phyloP scores from a whole-genome alignment of 2,888 invertebrate genomes.

The Congeria kusceri region DNA sequence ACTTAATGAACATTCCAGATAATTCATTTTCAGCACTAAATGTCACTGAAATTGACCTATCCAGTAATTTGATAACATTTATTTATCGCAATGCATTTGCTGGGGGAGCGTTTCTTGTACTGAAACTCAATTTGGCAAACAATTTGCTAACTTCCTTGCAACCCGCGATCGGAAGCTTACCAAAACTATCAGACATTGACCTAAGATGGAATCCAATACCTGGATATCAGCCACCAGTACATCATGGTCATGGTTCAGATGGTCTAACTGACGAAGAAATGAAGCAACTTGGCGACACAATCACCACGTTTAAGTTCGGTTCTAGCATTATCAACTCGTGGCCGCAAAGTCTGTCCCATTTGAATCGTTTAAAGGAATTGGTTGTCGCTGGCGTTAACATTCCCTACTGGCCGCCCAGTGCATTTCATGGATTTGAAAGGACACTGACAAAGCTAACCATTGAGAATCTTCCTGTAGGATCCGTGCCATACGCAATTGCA shows the following conservation, averaged over 20 bases:
- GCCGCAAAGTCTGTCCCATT: constrained; percentile 61
- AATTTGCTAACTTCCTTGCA: constrained; percentile 48
- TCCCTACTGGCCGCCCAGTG: constrained; percentile 47
- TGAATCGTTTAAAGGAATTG: constrained; percentile 57
- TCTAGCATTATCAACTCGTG: constrained; percentile 48
- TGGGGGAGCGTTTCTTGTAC: constrained; percentile 17
- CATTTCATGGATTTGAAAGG: constrained; percentile 65
- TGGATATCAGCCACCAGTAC: constrained; percentile 11
- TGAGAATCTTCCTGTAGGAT: constrained; percentile 52
- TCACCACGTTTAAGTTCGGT: constrained; percentile 62
- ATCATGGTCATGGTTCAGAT: constrained; percentile 18
- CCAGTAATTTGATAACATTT: constrained; percentile 37
- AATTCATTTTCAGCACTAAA: constrained; percentile 46
- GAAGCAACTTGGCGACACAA: constrained; percentile 35
- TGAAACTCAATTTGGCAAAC: constrained; percentile 36
- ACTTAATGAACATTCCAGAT: constrained; percentile 12
- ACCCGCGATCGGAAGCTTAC: constrained; percentile 24
- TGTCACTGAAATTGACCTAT: constrained; percentile 39
- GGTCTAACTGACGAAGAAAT: constrained; percentile 51
- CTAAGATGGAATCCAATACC: constrained; percentile 59
- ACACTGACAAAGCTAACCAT: constrained; percentile 60
- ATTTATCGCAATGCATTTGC: constrained; percentile 47
- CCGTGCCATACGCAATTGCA: constrained; percentile 59
- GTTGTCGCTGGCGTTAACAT: constrained; percentile 51
- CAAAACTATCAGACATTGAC: constrained; percentile 40